Evolutionary conservation across 1,140 invertebrate genomes (phyloP).

Genomic region (Hycleus cichorii): DNA sequence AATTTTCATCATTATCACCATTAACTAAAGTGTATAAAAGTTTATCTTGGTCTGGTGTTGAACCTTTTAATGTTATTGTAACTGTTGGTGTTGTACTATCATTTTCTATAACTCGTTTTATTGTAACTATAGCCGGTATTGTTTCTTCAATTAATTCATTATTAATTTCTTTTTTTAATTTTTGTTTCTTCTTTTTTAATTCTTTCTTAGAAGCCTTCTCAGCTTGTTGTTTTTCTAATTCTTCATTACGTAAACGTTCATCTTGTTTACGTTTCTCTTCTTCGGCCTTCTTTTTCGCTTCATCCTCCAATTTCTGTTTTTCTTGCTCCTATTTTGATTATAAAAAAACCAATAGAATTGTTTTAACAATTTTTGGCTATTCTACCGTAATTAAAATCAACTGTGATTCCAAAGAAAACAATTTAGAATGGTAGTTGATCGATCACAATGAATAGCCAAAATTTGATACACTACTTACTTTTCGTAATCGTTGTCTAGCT

Average conservation of each 20-base stretch:
- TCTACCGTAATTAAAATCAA: too few species aligned
- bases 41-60: slow-evolving; percentile 65
- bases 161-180: slow-evolving; percentile 13
- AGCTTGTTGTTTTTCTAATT: slow-evolving; percentile 2
- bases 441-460: too few species aligned
- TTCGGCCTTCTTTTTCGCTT: slow-evolving; percentile 24
- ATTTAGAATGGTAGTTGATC: too few species aligned
- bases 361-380: too few species aligned
- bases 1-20: slow-evolving; percentile 38
- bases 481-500: slow-evolving; percentile 35
- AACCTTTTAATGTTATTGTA: slow-evolving; percentile 66
- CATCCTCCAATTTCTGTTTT: slow-evolving; percentile 22
- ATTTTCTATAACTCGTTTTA: slow-evolving; percentile 58
- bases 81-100: slow-evolving; percentile 61
- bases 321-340: slow-evolving; percentile 28
- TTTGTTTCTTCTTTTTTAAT: slow-evolving; percentile 20
- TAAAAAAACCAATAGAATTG: not conserved
- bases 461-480: slow-evolving; percentile 20
- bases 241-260: slow-evolving; percentile 13
- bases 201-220: slow-evolving; percentile 7
- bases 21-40: slow-evolving; percentile 65
- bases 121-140: slow-evolving; percentile 59
- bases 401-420: too few species aligned
- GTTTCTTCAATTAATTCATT: slow-evolving; percentile 34
- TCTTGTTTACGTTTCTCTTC: slow-evolving; percentile 22